A percentile compares a stretch with the other conserved stretches of the same genome.
phyloP scores from a whole-genome alignment of 2,797 vertebrate species.

The Alectoris magna region DNA sequence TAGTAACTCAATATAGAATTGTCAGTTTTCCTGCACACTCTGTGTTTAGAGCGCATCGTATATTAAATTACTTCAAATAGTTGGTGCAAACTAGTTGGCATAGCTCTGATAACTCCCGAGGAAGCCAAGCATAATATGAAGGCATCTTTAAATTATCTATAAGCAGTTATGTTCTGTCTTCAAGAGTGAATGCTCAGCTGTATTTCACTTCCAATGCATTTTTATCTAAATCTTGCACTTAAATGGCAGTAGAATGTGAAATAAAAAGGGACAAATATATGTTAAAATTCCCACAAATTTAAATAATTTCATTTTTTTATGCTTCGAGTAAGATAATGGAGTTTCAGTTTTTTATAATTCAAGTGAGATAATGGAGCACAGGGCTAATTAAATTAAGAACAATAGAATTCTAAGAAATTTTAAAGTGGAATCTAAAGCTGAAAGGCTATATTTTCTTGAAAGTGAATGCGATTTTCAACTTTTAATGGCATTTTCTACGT shows the following conservation, averaged over 20 bases:
- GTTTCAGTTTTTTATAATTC: not conserved
- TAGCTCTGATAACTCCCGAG: slow-evolving; percentile 1
- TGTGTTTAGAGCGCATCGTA: slow-evolving; percentile 27
- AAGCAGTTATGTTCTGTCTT: slow-evolving; percentile 20
- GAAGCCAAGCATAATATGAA: slow-evolving; percentile 15
- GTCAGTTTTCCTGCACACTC: slow-evolving; percentile 20
- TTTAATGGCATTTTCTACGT: not conserved
- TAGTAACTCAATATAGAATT: not conserved
- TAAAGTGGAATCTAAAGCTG: not conserved
- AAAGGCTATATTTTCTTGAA: not conserved
- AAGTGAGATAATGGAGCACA: not conserved
- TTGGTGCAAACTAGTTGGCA: slow-evolving; percentile 21
- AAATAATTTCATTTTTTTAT: not conserved
- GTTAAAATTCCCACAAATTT: not conserved
- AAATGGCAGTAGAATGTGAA: not conserved
- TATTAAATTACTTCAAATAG: slow-evolving; percentile 25
- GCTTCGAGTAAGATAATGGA: not conserved
- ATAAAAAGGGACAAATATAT: not conserved
- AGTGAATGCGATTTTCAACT: not conserved
- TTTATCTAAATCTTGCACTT: not conserved
- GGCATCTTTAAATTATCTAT: slow-evolving; percentile 3
- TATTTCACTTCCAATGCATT: not conserved
- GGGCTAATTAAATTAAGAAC: not conserved
- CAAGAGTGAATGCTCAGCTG: not conserved
- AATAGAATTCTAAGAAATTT: not conserved